phyloP scores from a whole-genome alignment of 30 jellyfish, hydroid and myxozoan species.

The Cassiopea andromeda region DNA sequence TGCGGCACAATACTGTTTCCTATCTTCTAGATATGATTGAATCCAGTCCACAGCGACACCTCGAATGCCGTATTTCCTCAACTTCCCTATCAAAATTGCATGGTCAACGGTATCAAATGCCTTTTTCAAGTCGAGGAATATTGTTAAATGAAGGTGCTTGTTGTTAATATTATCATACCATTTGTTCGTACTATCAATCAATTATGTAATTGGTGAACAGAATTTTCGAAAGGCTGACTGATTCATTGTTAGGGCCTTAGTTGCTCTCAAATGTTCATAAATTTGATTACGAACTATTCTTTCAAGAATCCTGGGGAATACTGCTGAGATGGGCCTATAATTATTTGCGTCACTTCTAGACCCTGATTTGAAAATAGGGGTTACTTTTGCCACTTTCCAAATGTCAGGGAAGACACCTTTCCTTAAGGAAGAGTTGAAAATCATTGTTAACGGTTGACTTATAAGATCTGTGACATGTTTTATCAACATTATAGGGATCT shows the following conservation, averaged over 20 bases:
- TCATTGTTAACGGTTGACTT: too few relatives aligned
- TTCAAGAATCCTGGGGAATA: not conserved
- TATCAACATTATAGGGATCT: too few relatives aligned
- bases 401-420: too few relatives aligned
- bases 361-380: constrained; percentile 1
- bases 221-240: constrained; percentile 24
- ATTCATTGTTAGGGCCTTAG: constrained; percentile 15
- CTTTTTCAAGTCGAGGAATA: constrained; percentile 1
- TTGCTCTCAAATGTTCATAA: not conserved
- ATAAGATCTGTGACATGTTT: too few relatives aligned
- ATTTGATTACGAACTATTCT: not conserved
- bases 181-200: constrained; percentile 24
- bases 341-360: constrained; percentile 12
- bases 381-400: not conserved
- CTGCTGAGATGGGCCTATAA: constrained; percentile 3
- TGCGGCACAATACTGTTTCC: too few relatives aligned
- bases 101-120: constrained; percentile 10
- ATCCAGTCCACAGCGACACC: not conserved
- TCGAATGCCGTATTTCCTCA: not conserved
- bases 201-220: constrained; percentile 14
- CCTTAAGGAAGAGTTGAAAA: too few relatives aligned
- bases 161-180: constrained; percentile 24
- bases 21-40: too few relatives aligned
- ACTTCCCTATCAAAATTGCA: not conserved
- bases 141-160: not conserved